Evolutionary conservation across 2,113 vertebrate species (phyloP).

Genomic region (Cochlearius cochlearius): DNA sequence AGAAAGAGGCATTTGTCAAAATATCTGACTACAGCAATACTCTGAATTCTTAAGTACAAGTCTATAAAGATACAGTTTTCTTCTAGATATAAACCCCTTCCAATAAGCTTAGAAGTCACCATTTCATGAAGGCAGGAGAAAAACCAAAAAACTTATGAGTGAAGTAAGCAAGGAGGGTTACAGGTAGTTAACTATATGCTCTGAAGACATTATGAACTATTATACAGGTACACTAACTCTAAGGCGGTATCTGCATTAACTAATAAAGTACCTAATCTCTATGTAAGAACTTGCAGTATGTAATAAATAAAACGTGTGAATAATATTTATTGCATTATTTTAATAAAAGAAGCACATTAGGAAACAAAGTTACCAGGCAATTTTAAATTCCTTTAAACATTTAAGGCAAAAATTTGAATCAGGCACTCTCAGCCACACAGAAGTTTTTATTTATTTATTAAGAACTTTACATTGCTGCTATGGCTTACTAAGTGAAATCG

Average conservation of each 20-base stretch:
- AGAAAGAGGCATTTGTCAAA: slow-evolving; percentile 29
- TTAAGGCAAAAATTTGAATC: background rate
- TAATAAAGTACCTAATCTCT: background rate
- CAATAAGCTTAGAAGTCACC: background rate
- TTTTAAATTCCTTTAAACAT: background rate
- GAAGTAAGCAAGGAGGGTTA: background rate
- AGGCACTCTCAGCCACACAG: background rate
- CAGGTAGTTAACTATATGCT: background rate
- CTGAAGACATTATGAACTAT: background rate
- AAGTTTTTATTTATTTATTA: background rate
- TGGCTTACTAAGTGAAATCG: background rate
- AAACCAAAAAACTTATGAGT: background rate
- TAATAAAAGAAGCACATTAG: background rate
- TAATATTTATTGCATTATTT: background rate
- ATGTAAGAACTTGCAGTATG: background rate
- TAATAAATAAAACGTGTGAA: background rate
- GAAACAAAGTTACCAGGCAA: background rate
- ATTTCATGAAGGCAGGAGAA: background rate
- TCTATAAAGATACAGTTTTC: background rate
- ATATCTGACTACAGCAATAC: background rate
- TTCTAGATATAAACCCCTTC: background rate
- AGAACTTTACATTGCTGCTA: background rate
- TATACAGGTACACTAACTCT: background rate
- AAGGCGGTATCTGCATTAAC: background rate
- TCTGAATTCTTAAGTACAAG: background rate